Base-by-base conservation (phyloP, 2,888 invertebrate species). In the Amorpha juglandis region DNA sequence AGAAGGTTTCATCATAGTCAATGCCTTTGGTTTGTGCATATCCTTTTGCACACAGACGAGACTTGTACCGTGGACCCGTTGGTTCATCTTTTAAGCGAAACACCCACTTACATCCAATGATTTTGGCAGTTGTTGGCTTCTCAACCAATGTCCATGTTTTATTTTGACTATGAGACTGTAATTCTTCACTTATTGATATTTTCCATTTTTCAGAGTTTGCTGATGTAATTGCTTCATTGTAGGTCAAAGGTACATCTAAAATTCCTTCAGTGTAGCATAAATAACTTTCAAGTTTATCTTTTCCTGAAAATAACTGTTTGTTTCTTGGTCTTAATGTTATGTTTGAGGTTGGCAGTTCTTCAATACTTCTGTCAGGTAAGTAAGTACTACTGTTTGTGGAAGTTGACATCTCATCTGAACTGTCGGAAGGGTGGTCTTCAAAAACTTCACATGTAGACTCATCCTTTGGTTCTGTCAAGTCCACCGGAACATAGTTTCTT, bases 81-180 rank as follows among this genome's bases (percentile, higher is more conserved):
- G 67, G 52, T 66, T 72, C 62, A 47, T 45, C 74, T 63, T 77
- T 75, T 19, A 75, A 67, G 9, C n/a, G 8, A 63, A 77, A 75
- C 11, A 76, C 73, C 75, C 75, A 77, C 51, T 77, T 78, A 9
- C 70, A 63, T 58, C 74, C 70, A 48, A 78, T 48, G 7, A 76
- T 69, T 35, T 69, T 64, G 8, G 50, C 38, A 45, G 71, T 67
- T 63, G 52, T 47, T 9, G 68, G 27, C 35, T 67, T 70, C 8
- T 74, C 55, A 11, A 71, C 67, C 6, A 51, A 0, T 52, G 55
- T 71, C 77, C 76, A 76, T 7, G 74, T 77, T 7, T 75, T 63
- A 68, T 75, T 76, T 35, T 70, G 70, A 62, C 72, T 47, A 65
- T 69, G 71, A 27, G 77, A 71, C 38, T 14, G 1, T 11, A 75